A percentile compares a stretch with the other conserved stretches of the same genome.
These are phyloP conservation scores for Lymantria monacha DNA, from an alignment of 2,888 invertebrate genomes.

Conservation along the genomic window DNA sequence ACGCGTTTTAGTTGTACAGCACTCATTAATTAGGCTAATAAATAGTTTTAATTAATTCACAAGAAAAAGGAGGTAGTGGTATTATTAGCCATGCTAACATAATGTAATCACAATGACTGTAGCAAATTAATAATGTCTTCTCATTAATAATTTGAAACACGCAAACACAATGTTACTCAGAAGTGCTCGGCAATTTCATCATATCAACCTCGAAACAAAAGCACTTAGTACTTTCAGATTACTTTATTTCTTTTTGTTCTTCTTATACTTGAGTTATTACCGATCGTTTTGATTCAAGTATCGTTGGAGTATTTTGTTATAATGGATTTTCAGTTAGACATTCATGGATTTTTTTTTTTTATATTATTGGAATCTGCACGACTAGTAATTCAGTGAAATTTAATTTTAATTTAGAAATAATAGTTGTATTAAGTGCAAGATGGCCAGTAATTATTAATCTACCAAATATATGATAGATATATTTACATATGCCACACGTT, in stretches of 20 bases:
- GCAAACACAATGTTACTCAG: slow-evolving; percentile 21
- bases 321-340: slow-evolving; percentile 2
- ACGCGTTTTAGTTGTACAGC: too few relatives aligned
- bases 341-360: neutral
- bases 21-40: too few relatives aligned
- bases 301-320: slow-evolving; percentile 1
- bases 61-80: too few relatives aligned
- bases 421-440: too few relatives aligned
- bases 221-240: slow-evolving; percentile 28
- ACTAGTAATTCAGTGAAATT: neutral
- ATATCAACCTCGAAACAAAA: slow-evolving; percentile 23
- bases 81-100: too few relatives aligned
- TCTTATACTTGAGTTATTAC: slow-evolving; percentile 14
- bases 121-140: neutral
- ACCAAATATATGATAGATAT: too few relatives aligned
- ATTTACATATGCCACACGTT: too few relatives aligned
- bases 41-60: too few relatives aligned
- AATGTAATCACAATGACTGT: too few relatives aligned
- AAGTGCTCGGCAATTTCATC: slow-evolving; percentile 23
- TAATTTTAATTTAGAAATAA: neutral
- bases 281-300: slow-evolving; percentile 2
- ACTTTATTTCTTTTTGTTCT: slow-evolving; percentile 19
- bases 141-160: slow-evolving; percentile 17
- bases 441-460: too few relatives aligned
- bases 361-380: neutral